Percentiles rank a stretch among this genome's conserved stretches.
These are phyloP conservation scores for Phrynocephalus forsythii DNA, from an alignment of 2,797 vertebrate genomes.

Conservation along the genomic window DNA sequence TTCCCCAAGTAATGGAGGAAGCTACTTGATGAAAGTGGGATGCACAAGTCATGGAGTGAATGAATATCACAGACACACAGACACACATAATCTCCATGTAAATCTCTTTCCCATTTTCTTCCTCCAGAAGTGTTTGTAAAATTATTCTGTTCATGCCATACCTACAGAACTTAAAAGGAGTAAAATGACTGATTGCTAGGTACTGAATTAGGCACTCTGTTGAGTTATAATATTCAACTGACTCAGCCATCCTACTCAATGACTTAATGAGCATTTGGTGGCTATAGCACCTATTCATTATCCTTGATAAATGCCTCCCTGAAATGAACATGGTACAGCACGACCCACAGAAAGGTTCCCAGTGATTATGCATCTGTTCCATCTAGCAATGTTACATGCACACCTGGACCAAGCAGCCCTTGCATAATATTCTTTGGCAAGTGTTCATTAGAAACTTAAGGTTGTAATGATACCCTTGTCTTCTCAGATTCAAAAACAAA, in stretches of 20 bases:
- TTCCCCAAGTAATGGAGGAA: conserved; percentile 67
- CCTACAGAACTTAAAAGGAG: conserved; percentile 59
- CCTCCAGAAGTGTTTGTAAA: conserved; percentile 56
- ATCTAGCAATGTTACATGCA: background rate
- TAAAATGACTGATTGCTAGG: conserved; percentile 63
- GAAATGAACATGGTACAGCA: background rate
- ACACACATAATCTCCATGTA: conserved; percentile 50
- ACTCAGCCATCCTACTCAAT: conserved; percentile 51
- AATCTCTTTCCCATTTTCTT: conserved; percentile 56
- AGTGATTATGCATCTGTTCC: background rate
- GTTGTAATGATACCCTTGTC: background rate
- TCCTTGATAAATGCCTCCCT: conserved; percentile 33
- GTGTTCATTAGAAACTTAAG: conserved; percentile 19
- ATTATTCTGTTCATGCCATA: conserved; percentile 43
- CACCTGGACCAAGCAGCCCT: background rate
- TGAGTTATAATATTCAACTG: conserved; percentile 54
- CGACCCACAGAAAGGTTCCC: conserved; percentile 16
- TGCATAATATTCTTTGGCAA: conserved; percentile 8
- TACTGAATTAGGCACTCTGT: conserved; percentile 47
- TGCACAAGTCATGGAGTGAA: conserved; percentile 60
- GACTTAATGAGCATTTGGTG: conserved; percentile 58
- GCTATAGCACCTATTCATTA: conserved; percentile 57
- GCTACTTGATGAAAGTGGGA: conserved; percentile 64
- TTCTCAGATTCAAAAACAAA: background rate
- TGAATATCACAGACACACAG: background rate